phyloP scores from a whole-genome alignment of 1,140 invertebrate genomes.

The Homalodisca vitripennis region DNA sequence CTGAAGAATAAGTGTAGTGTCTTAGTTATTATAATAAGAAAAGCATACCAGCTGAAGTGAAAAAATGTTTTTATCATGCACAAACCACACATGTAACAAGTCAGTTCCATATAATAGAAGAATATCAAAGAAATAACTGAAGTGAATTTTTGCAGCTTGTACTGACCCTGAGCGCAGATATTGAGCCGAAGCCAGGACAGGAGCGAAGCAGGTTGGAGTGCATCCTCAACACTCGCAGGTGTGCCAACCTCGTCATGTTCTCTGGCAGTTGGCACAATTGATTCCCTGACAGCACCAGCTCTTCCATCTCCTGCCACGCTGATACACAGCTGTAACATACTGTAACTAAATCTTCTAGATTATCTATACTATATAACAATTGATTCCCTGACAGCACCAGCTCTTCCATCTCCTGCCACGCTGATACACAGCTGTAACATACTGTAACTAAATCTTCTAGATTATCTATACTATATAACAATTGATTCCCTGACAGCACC shows the following conservation, averaged over 20 bases:
- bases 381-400: neutral
- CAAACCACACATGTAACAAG: too few species aligned
- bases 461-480: neutral
- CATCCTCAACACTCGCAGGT: conserved; percentile 72
- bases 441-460: neutral
- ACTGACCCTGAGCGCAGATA: conserved; percentile 64
- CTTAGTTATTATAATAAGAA: too few species aligned
- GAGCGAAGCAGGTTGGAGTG: conserved; percentile 77
- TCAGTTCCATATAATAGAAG: too few species aligned
- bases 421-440: neutral
- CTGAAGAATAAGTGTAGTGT: too few species aligned
- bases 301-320: conserved; percentile 75
- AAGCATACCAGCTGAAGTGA: too few species aligned
- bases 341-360: neutral
- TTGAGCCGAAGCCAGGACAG: conserved; percentile 72
- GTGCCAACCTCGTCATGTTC: conserved; percentile 66
- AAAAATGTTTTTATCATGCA: too few species aligned
- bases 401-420: neutral
- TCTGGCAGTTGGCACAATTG: conserved; percentile 73
- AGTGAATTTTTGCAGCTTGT: neutral
- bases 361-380: neutral
- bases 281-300: conserved; percentile 80
- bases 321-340: conserved; percentile 58
- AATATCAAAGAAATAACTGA: too few species aligned
- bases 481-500: neutral